Base-by-base conservation (phyloP, 2,888 invertebrate genomes). In the Drosophila rellima region DNA sequence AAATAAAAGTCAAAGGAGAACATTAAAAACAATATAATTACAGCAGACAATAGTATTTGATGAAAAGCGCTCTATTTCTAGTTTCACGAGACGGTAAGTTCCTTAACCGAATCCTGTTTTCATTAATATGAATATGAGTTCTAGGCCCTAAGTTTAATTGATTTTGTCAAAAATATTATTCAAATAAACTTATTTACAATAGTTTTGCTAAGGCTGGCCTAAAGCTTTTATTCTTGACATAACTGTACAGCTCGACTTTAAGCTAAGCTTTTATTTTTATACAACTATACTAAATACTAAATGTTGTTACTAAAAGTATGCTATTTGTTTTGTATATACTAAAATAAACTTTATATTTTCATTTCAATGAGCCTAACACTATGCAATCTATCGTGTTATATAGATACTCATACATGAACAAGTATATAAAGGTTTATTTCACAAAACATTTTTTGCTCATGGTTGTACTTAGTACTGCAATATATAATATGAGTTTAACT, bases 241-340 rank as follows among this genome's bases (percentile, higher is more conserved):
- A 33, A 37, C 18, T 39, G 8, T 35, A 17, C 2, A 52, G 50
- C 20, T 52, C 2, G 13, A 10, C 3, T 33, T 8, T 1, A 42
- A 44, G 1, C 4, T 13, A 1, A 57, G 47, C 70, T 64, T 50
- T 45, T 13, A 29, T 13, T n/a, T 13, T 4, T 13, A 23, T 44
- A 40, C n/a, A 20, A 13, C 2, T 2, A 47, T 17, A 18, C 1
- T 11, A 17, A n/a, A 20, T 33, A 23, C 1, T 11, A 17, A n/a
- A 20, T 33, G 15, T 11, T 2, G n/a, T 15, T 10, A 15, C 13
- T 13, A 31, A 75, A 72, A 75, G 68, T 76, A 74, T 74, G 72
- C 74, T 17, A 42, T 17, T 3, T 7, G 23, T 50, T 44, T 45
- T 18, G 8, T 8, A 42, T 37, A 15, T 15, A 13, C 1, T 20